A percentile compares a stretch with the other conserved stretches of the same genome.
Evolutionary conservation across 2,888 invertebrate species (phyloP).

Genomic region (Luperina testacea): DNA sequence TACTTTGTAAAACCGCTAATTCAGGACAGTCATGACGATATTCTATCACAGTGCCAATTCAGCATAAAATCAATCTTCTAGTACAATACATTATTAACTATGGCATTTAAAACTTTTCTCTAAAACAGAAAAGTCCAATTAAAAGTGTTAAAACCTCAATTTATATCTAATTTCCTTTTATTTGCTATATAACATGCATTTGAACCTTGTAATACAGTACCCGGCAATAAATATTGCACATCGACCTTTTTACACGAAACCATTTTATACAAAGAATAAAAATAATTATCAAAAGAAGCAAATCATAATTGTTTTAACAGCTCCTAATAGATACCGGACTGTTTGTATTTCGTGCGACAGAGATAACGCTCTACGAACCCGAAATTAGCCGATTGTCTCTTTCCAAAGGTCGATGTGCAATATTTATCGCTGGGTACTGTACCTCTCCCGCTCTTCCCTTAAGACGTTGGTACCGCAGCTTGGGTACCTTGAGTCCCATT

Average conservation of each 20-base stretch:
- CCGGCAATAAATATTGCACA: too few species aligned
- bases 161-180: conserved; percentile 36
- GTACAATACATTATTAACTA: not conserved
- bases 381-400: too few species aligned
- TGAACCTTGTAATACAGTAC: not conserved
- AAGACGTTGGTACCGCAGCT: conserved; percentile 25
- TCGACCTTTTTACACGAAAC: too few species aligned
- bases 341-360: too few species aligned
- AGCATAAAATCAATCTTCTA: not conserved
- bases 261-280: too few species aligned
- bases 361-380: too few species aligned
- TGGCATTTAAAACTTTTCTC: not conserved
- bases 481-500: conserved; percentile 66
- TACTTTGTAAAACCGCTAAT: not conserved
- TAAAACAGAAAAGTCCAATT: not conserved
- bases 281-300: too few species aligned
- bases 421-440: too few species aligned
- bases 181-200: conserved; percentile 42
- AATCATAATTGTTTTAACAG: too few species aligned
- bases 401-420: too few species aligned
- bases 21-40: not conserved
- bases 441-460: conserved; percentile 51
- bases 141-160: not conserved
- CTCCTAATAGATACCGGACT: too few species aligned
- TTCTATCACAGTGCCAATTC: not conserved